phyloP scores from a whole-genome alignment of 2,797 vertebrate genomes.

The Phataginus tricuspis region DNA sequence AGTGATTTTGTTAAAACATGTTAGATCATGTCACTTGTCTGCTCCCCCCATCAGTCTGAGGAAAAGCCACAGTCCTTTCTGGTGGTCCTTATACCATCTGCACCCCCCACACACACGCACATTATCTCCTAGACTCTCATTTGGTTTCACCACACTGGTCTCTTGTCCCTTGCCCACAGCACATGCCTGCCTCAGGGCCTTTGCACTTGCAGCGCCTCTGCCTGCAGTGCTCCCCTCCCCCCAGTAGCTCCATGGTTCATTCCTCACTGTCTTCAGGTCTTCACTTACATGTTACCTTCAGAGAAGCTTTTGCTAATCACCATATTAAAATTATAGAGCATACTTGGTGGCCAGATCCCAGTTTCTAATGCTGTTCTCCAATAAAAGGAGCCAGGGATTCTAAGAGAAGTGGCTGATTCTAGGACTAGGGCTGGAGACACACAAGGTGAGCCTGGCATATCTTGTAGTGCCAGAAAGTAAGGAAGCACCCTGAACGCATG shows the following conservation, averaged over 20 bases:
- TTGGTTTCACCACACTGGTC: not conserved
- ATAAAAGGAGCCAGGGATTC: not conserved
- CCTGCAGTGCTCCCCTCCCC: not conserved
- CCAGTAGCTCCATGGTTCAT: fast-evolving
- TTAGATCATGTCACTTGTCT: not conserved
- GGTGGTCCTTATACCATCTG: not conserved
- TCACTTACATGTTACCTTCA: not conserved
- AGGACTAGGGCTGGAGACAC: not conserved
- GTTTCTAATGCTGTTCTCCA: not conserved
- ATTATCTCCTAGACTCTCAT: too few relatives aligned
- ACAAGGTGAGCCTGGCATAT: not conserved
- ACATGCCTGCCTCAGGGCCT: not conserved
- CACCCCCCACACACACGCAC: not conserved
- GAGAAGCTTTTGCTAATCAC: not conserved
- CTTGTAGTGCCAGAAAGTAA: not conserved
- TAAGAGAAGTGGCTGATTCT: not conserved
- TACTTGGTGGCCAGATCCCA: not conserved
- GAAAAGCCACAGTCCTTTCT: not conserved
- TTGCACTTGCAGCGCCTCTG: not conserved
- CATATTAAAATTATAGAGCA: not conserved
- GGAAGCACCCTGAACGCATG: not conserved
- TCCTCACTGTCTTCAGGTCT: not conserved
- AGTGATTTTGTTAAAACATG: not conserved
- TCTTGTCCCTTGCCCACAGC: not conserved
- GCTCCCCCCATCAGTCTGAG: not conserved